phyloP scores from a whole-genome alignment of 2,888 invertebrate species.

The Amphipyra berbera region DNA sequence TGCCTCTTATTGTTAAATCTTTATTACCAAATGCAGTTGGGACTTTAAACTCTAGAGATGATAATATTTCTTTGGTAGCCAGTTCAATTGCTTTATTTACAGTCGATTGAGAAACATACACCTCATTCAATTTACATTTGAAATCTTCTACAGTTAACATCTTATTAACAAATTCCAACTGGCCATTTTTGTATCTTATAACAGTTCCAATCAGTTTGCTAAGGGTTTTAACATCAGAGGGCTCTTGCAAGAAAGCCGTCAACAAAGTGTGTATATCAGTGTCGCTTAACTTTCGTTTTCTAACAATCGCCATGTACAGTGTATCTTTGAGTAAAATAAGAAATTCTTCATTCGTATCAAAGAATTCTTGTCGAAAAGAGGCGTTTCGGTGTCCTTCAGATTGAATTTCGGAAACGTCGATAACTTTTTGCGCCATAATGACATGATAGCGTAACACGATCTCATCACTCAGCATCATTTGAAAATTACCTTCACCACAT shows the following conservation, averaged over 20 bases:
- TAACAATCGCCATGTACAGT: constrained; percentile 27
- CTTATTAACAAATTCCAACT: constrained; percentile 1
- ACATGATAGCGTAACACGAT: constrained; percentile 39
- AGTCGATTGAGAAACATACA: not conserved
- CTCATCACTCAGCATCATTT: constrained; percentile 39
- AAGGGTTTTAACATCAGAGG: constrained; percentile 10
- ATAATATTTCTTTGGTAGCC: constrained; percentile 10
- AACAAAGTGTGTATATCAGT: not conserved
- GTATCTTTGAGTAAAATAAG: constrained; percentile 32
- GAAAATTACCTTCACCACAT: constrained; percentile 2
- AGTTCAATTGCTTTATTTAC: not conserved
- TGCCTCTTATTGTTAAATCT: constrained; percentile 43
- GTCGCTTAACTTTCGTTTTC: constrained; percentile 4
- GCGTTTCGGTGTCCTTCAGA: constrained; percentile 19
- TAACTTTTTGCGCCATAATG: constrained; percentile 29
- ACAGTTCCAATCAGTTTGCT: constrained; percentile 29
- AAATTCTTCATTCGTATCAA: constrained; percentile 18
- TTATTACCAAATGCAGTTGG: constrained; percentile 27
- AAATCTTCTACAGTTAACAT: not conserved
- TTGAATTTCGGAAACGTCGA: constrained; percentile 28
- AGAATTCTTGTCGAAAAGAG: constrained; percentile 36
- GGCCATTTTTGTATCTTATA: constrained; percentile 18
- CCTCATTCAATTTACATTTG: not conserved
- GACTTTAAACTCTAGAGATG: constrained; percentile 9
- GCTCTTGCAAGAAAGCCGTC: constrained; percentile 10